These are phyloP conservation scores for Cybosia mesomella DNA, from an alignment of 2,888 invertebrate species.

Conservation along the genomic window DNA sequence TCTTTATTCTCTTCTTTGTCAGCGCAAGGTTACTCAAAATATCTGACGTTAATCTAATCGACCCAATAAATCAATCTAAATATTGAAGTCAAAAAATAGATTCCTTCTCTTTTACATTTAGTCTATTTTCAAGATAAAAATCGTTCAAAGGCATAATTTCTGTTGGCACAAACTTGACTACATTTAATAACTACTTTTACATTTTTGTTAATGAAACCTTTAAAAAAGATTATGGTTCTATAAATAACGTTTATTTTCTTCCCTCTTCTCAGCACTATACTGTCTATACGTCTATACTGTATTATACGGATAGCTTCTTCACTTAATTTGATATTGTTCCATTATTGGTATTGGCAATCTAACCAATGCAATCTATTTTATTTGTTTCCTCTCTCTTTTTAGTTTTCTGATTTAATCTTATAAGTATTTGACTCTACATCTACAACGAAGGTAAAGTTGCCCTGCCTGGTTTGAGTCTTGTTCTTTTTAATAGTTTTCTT, in stretches of 20 bases:
- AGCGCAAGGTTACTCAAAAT: too few species aligned
- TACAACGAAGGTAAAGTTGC: neutral
- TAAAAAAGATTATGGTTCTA: neutral
- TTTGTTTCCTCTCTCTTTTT: neutral
- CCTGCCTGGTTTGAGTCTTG: neutral
- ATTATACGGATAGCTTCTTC: neutral
- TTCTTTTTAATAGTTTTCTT: neutral
- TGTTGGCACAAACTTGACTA: too few species aligned
- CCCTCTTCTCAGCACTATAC: neutral
- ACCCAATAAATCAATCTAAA: too few species aligned
- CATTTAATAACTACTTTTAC: neutral
- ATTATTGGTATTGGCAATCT: neutral
- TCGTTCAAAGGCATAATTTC: too few species aligned
- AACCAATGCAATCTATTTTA: neutral
- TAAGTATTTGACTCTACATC: neutral
- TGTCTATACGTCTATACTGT: too few species aligned
- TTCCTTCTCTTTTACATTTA: too few species aligned
- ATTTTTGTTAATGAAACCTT: neutral
- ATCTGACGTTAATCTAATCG: too few species aligned
- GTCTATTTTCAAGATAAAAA: too few species aligned
- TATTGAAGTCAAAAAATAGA: too few species aligned
- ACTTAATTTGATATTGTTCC: neutral
- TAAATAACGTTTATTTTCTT: neutral
- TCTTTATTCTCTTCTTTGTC: too few species aligned
- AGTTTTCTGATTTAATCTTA: neutral